Evolutionary conservation across 2,113 vertebrate genomes (phyloP), one percentile per base, ranked within the genome.

Genomic region (Ictalurus furcatus): DNA sequence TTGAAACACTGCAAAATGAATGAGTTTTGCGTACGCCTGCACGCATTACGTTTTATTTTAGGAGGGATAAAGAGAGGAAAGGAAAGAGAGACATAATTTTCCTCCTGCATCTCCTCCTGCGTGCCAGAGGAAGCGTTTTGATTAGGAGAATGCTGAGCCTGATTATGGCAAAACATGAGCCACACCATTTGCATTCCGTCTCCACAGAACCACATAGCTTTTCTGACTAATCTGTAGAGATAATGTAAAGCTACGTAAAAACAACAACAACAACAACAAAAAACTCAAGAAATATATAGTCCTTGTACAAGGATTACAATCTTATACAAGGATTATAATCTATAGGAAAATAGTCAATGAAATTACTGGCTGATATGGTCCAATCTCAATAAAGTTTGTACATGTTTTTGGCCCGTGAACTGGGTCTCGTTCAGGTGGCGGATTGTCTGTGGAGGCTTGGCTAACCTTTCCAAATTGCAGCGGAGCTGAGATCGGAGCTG

Each of bases 51-150:
- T 56, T 84, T 30, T 61, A 78, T 83, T 82, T 76, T 63, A 30
- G 16, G 5, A 40, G 25, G 14, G 40, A 63, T 28, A 40, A 23
- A 54, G 37, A 61, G 40, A 86, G 74, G 69, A 59, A 73, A 48
- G 56, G 63, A 78, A 80, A 34, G 69, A 52, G 21, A 34, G 54
- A 69, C 25, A 37, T 28, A 2, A 16, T 67, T 79, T 40, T 37
- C 56, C 63, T 56, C n/a, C 14, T 11, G 30, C 59, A 28, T 52
- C 63, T 74, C n/a, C n/a, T 54, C 52, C 28, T 58, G 19, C 25
- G 84, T 76, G 28, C 14, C 37, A 21, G 85, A 86, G 88, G 84
- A 89, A 89, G 67, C 13, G 21, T 21, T 74, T 56, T 89, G n/a
- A 87, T 90, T 90, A 90, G 40, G n/a, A 56, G 52, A 65, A 58